phyloP scores from a whole-genome alignment of 2,888 invertebrate genomes.

The Lordiphosa fenestrarum region DNA sequence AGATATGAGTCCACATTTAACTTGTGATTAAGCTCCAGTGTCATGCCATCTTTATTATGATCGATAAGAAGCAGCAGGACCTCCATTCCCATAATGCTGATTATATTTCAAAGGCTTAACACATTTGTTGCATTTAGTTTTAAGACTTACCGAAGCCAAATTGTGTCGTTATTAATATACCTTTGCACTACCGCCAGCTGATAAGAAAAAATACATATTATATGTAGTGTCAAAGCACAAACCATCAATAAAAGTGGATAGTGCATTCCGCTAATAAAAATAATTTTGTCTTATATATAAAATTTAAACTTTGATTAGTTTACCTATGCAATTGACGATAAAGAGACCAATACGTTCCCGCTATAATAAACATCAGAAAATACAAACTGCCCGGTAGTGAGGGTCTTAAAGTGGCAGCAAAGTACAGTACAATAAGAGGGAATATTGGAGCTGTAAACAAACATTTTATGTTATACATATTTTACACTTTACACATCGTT shows the following conservation, averaged over 20 bases:
- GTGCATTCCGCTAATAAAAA: slow-evolving; percentile 18
- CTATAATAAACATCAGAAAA: slow-evolving; percentile 89
- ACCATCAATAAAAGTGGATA: slow-evolving; percentile 26
- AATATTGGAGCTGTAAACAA: slow-evolving; percentile 47
- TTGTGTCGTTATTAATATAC: slow-evolving; percentile 12
- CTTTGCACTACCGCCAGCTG: slow-evolving; percentile 40
- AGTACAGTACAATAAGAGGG: slow-evolving; percentile 36
- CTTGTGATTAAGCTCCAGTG: slow-evolving; percentile 81
- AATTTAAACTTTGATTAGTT: not conserved
- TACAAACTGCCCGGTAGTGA: slow-evolving; percentile 90
- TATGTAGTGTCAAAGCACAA: slow-evolving; percentile 31
- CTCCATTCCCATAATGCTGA: slow-evolving; percentile 89
- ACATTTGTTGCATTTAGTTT: not conserved
- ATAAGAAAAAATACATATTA: slow-evolving; percentile 31
- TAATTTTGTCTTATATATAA: not conserved
- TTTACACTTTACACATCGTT: too few relatives aligned
- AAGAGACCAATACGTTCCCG: slow-evolving; percentile 90
- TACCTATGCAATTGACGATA: slow-evolving; percentile 35
- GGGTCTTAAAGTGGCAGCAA: slow-evolving; percentile 84
- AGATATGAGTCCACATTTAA: slow-evolving; percentile 88
- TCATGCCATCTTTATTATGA: slow-evolving; percentile 75
- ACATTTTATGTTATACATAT: too few relatives aligned
- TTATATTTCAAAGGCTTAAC: not conserved
- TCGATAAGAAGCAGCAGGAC: slow-evolving; percentile 80
- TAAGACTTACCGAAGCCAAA: slow-evolving; percentile 49